phyloP scores from a whole-genome alignment of 2,888 invertebrate species.

The Emmelina monodactyla region DNA sequence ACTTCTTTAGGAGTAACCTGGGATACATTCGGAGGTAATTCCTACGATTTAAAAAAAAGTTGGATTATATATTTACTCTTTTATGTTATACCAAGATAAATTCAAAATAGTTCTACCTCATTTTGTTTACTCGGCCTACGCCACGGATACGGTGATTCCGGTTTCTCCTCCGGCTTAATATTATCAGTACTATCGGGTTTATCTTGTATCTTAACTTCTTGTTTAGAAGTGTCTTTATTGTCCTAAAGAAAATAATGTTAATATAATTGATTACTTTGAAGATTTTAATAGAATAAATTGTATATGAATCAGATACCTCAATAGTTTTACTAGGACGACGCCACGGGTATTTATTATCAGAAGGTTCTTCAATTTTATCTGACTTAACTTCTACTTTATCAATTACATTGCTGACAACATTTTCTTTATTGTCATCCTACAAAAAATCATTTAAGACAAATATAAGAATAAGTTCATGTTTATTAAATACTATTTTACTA shows the following conservation, averaged over 20 bases:
- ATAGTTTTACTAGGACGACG: slow-evolving; percentile 15
- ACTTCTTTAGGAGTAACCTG: not conserved
- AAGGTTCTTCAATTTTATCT: slow-evolving; percentile 16
- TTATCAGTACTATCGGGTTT: not conserved
- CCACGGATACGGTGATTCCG: slow-evolving; percentile 20
- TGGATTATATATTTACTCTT: too few relatives aligned
- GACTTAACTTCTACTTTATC: slow-evolving; percentile 6
- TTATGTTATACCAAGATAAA: too few relatives aligned
- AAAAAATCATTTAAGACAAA: not conserved
- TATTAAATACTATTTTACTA: not conserved
- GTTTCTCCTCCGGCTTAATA: not conserved
- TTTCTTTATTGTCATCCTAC: slow-evolving; percentile 4
- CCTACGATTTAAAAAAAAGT: not conserved
- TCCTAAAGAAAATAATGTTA: not conserved
- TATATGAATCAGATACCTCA: slow-evolving; percentile 19
- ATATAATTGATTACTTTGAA: not conserved
- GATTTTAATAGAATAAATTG: not conserved
- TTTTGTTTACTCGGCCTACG: slow-evolving; percentile 18
- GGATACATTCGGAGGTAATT: slow-evolving; percentile 4
- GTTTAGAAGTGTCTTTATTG: not conserved
- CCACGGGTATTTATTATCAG: slow-evolving; percentile 16
- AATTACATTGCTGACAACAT: not conserved
- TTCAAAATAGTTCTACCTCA: too few relatives aligned
- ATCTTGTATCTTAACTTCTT: not conserved
- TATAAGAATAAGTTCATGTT: too few relatives aligned